A percentile compares a stretch with the other conserved stretches of the same genome.
These are phyloP conservation scores for Sinocyclocheilus rhinocerous DNA, from an alignment of 2,113 vertebrate genomes.

Conservation along the genomic window DNA sequence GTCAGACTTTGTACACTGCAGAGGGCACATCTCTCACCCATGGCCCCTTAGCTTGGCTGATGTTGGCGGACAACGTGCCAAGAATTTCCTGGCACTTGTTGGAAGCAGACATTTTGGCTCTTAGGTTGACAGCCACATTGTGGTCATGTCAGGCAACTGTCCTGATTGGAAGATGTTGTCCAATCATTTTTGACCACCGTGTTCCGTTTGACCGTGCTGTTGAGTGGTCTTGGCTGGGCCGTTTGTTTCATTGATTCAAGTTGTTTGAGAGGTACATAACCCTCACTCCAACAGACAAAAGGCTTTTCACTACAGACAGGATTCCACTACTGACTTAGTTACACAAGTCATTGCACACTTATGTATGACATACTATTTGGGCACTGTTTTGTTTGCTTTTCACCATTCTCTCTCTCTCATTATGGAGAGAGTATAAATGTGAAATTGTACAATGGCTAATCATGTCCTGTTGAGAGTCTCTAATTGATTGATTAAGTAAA, in stretches of 20 bases:
- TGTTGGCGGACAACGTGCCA: slow-evolving; percentile 73
- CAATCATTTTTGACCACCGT: slow-evolving; percentile 74
- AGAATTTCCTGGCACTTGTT: slow-evolving; percentile 81
- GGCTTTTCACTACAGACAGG: slow-evolving; percentile 18
- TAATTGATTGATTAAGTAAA: slow-evolving; percentile 12
- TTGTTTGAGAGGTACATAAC: slow-evolving; percentile 31
- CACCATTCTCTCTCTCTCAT: background rate
- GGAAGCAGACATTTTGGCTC: slow-evolving; percentile 81
- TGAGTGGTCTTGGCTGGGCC: slow-evolving; percentile 67
- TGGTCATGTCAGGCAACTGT: slow-evolving; percentile 78
- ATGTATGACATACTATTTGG: slow-evolving; percentile 23
- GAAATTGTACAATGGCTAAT: slow-evolving; percentile 40
- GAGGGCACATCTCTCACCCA: slow-evolving; percentile 60
- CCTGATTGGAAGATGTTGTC: slow-evolving; percentile 78
- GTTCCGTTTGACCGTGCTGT: slow-evolving; percentile 71
- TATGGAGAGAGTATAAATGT: background rate
- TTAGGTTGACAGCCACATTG: slow-evolving; percentile 83
- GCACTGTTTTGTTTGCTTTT: slow-evolving; percentile 22
- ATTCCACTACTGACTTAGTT: slow-evolving; percentile 30
- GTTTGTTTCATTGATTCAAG: slow-evolving; percentile 45
- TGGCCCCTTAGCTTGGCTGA: slow-evolving; percentile 62
- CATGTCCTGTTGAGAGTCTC: background rate
- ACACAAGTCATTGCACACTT: slow-evolving; percentile 35
- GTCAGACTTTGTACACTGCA: slow-evolving; percentile 20
- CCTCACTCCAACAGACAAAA: slow-evolving; percentile 45